These are phyloP conservation scores for Popillia japonica DNA, from an alignment of 1,140 invertebrate species.

Conservation along the genomic window DNA sequence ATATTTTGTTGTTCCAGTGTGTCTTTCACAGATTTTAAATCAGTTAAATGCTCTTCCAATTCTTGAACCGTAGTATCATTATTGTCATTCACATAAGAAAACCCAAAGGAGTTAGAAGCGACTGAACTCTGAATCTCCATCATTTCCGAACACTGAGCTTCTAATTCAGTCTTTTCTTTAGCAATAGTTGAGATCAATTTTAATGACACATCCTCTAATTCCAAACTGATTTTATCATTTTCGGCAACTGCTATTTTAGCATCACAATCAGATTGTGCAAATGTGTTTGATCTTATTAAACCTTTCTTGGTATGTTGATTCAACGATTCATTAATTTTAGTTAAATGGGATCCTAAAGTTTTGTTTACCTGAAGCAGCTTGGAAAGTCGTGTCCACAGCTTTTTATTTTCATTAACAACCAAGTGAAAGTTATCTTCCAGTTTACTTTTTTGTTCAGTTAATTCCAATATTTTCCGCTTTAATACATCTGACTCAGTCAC, in stretches of 20 bases:
- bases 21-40: conserved; percentile 70
- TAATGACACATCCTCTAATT: conserved; percentile 80
- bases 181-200: conserved; percentile 74
- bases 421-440: conserved; percentile 77
- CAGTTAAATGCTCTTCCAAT: conserved; percentile 71
- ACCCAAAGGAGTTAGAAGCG: conserved; percentile 67
- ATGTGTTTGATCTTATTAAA: conserved; percentile 69
- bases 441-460: conserved; percentile 77
- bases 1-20: conserved; percentile 70
- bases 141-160: conserved; percentile 73
- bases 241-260: conserved; percentile 62
- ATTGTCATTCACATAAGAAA: conserved; percentile 71
- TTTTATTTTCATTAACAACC: conserved; percentile 81
- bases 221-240: conserved; percentile 65
- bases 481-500: conserved; percentile 62
- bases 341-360: conserved; percentile 62
- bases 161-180: conserved; percentile 72
- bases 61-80: conserved; percentile 67
- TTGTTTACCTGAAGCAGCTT: conserved; percentile 68
- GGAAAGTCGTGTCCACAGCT: conserved; percentile 77
- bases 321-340: conserved; percentile 64
- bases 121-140: conserved; percentile 65
- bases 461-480: conserved; percentile 69
- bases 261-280: conserved; percentile 69
- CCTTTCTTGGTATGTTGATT: conserved; percentile 58